A percentile compares a stretch with the other conserved stretches of the same genome.
Conservation (phyloP, 2,797 vertebrate genomes). For the Neoniphon sammara region DNA sequence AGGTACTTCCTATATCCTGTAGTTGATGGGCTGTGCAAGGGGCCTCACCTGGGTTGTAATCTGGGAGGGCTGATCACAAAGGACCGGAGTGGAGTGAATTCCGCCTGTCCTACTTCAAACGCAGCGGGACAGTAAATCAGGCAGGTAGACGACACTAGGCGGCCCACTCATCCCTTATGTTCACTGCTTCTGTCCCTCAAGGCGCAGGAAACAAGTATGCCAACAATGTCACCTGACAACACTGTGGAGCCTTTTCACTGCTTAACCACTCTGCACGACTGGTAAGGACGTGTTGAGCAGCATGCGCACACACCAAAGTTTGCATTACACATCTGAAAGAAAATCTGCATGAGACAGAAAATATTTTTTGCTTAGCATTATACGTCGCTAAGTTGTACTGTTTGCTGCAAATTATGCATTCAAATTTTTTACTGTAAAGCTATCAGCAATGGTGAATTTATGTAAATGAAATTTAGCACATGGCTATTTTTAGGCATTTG, state of each 20-base stretch:
- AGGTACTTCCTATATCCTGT: constrained; percentile 81
- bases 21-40: constrained; percentile 72
- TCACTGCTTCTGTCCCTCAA: constrained; percentile 78
- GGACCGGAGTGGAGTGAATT: constrained; percentile 90
- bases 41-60: constrained; percentile 88
- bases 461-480: not conserved
- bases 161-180: constrained; percentile 87
- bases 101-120: constrained; percentile 95
- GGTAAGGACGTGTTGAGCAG: not conserved
- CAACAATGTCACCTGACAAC: constrained; percentile 88
- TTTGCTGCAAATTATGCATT: no score
- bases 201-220: constrained; percentile 78
- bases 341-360: not conserved
- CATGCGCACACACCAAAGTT: not conserved
- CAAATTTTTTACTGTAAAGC: not conserved
- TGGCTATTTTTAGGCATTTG: not conserved
- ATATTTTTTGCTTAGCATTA: not conserved
- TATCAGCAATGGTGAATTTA: not conserved
- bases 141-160: constrained; percentile 82
- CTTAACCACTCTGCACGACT: constrained; percentile 49
- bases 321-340: no score
- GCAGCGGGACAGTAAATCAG: constrained; percentile 92
- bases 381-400: no score
- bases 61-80: constrained; percentile 91
- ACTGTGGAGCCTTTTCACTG: constrained; percentile 66